A percentile compares a stretch with the other conserved stretches of the same genome.
phyloP scores from a whole-genome alignment of 2,888 invertebrate species.

The Monoplex corrugatus region DNA sequence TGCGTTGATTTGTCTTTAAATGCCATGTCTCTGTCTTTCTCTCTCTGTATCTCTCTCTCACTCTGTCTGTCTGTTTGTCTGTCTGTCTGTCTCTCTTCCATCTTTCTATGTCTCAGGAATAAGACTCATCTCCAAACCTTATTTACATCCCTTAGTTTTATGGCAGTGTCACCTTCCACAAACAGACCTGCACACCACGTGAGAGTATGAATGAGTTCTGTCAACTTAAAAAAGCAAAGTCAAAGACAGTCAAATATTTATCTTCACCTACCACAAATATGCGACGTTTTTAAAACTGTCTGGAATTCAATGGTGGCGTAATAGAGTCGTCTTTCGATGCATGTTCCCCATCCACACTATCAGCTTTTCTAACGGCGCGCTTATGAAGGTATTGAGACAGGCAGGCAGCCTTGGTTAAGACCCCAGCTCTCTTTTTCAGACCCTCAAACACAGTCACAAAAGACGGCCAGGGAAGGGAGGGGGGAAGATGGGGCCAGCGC shows the following conservation, averaged over 20 bases:
- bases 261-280: constrained; percentile 52
- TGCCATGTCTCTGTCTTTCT: no score
- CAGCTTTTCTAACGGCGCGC: not conserved
- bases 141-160: not conserved
- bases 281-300: constrained; percentile 46
- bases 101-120: not conserved
- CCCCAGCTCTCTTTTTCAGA: not conserved
- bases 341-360: not conserved
- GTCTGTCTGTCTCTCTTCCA: no score
- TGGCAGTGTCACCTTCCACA: constrained; percentile 46
- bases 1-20: no score
- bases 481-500: not conserved
- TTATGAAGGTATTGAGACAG: not conserved
- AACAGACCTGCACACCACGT: constrained; percentile 31
- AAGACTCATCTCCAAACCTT: not conserved
- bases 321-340: not conserved
- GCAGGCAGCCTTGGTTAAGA: not conserved
- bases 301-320: not conserved
- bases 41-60: no score
- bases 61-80: no score
- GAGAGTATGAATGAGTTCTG: constrained; percentile 46
- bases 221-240: constrained; percentile 54
- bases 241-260: constrained; percentile 57
- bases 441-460: not conserved
- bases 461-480: not conserved